These are phyloP conservation scores for Pogoniulus pusillus DNA, from an alignment of 2,797 vertebrate species.

Conservation along the genomic window DNA sequence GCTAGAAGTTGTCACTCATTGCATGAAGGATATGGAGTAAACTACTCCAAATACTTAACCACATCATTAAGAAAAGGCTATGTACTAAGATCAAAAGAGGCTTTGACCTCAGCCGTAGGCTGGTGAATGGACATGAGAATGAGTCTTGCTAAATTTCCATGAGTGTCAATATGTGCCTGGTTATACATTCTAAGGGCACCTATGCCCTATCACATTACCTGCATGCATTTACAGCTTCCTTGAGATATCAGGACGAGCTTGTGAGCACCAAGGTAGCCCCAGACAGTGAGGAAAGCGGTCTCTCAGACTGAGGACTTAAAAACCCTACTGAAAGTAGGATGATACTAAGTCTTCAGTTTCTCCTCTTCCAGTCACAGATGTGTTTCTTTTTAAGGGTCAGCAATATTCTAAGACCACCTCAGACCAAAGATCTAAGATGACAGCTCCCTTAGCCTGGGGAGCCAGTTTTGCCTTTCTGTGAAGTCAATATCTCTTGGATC, in stretches of 20 bases:
- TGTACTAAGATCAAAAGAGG: not conserved
- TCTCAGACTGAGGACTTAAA: not conserved
- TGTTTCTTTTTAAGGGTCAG: not conserved
- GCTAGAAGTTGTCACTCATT: slow-evolving; percentile 53
- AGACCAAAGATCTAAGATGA: not conserved
- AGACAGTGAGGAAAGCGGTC: fast-evolving
- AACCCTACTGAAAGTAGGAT: not conserved
- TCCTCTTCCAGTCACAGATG: not conserved
- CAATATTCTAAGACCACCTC: not conserved
- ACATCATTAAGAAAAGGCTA: not conserved
- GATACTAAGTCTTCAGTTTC: not conserved
- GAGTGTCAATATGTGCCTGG: not conserved
- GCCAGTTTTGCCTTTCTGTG: not conserved
- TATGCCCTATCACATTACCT: not conserved
- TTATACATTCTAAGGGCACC: not conserved
- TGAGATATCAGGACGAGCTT: not conserved
- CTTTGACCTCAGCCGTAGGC: not conserved
- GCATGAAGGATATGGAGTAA: slow-evolving; percentile 22
- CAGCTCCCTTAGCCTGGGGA: not conserved
- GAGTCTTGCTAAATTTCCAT: not conserved
- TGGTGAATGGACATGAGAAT: not conserved
- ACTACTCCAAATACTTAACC: not conserved
- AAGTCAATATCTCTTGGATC: not conserved
- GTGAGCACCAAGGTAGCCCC: not conserved
- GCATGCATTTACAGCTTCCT: not conserved